Evolutionary conservation across 2,888 invertebrate species (phyloP), one percentile per base, ranked within the genome.

Genomic region (Linnaemya tessellans): DNA sequence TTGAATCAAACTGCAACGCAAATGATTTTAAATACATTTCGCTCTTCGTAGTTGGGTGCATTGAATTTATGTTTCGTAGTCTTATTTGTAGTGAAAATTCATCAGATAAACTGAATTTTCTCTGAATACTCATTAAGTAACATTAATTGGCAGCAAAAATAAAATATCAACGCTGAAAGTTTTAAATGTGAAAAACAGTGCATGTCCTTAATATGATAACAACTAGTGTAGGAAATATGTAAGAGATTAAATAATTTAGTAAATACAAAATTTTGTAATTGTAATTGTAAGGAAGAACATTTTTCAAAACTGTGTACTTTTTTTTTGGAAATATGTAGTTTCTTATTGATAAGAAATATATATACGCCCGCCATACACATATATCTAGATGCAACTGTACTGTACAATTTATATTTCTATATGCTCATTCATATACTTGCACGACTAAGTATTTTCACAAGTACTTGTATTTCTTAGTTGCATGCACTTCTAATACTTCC

Each of bases 81-180:
- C 46, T 3, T 58, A 67, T 77, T 67, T 67, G 49, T 54, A 71
- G 62, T 15, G 54, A 80, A 56, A 35, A 71, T 71, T 65, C 46
- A 64, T 80, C 35, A 71, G 56, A 46, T 70, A 56, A 56, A 80
- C 71, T 13, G 65, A 65, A 79, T 79, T 54, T 58, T 64, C 80
- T 81, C 64, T 68, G 43, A 46, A 77, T 51, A 64, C 70, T 74
- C 62, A 75, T 75, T 62, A 62, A 62, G 46, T 77, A 54, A 54
- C 81, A 82, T 75, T 70, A 74, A 73, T 74, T 81, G 75, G 54
- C 35, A 75, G 60, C 41, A 70, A 75, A 68, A 68, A 46, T 11
- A 51, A 78, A 78, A 60, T 51, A 49, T 38, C 49, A 68, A 68
- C 38, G 38, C 18, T 13, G 22, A 38, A 78, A 58, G 49, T 58